Percentiles rank a stretch among this genome's conserved stretches.
These are phyloP conservation scores for Nyctibius grandis DNA, from an alignment of 2,797 vertebrate genomes.

Conservation along the genomic window DNA sequence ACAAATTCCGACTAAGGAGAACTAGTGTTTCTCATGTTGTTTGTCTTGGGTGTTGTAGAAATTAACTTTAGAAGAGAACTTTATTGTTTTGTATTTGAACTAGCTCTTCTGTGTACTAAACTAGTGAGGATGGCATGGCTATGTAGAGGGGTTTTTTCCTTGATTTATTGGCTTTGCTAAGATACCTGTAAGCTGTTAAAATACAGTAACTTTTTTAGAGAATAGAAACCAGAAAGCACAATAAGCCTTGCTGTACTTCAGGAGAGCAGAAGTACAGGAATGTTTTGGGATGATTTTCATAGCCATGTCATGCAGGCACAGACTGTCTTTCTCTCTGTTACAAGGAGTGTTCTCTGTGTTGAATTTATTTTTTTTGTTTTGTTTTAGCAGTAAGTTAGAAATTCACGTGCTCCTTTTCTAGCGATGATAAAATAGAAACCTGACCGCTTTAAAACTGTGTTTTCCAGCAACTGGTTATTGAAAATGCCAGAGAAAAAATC, in stretches of 20 bases:
- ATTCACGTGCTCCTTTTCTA: not conserved
- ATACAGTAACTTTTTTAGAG: not conserved
- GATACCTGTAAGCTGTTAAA: not conserved
- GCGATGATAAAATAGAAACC: not conserved
- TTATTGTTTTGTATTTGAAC: not conserved
- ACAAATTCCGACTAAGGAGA: not conserved
- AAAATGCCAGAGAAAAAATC: constrained; percentile 97
- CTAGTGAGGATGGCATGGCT: not conserved
- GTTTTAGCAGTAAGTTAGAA: not conserved
- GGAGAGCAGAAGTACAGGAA: not conserved
- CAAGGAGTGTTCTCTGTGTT: not conserved
- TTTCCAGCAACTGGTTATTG: constrained; percentile 95
- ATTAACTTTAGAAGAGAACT: not conserved
- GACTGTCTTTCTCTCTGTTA: not conserved
- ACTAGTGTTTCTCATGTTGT: not conserved
- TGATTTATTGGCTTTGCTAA: not conserved
- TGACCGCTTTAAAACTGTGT: constrained; percentile 40
- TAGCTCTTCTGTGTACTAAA: not conserved
- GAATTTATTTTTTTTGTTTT: not conserved
- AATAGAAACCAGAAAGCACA: not conserved
- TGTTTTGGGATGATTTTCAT: not conserved
- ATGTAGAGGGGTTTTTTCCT: not conserved
- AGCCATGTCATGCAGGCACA: not conserved
- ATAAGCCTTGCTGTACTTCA: not conserved
- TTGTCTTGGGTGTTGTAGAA: not conserved